A percentile compares a stretch with the other conserved stretches of the same genome.
These are phyloP conservation scores for Leptoteleia sp. DNA, from an alignment of 1,140 invertebrate genomes.

Conservation along the genomic window DNA sequence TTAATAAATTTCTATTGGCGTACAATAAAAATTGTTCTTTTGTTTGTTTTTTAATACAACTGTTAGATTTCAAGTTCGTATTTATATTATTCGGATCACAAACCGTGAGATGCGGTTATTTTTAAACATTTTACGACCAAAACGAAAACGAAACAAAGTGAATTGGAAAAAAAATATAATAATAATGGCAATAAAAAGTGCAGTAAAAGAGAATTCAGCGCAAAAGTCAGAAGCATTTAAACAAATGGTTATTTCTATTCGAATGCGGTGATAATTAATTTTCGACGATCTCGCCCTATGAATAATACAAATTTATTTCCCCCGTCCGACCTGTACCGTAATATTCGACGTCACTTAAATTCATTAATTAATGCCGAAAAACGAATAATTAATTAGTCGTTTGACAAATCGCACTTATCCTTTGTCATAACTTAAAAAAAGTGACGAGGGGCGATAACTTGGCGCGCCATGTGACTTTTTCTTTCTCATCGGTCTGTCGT, in stretches of 20 bases:
- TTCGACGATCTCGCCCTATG: constrained; percentile 16
- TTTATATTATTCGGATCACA: no score
- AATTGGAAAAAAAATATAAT: no score
- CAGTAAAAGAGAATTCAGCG: no score
- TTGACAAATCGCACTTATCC: constrained; percentile 58
- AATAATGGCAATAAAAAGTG: no score
- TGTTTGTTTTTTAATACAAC: no score
- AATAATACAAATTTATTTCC: constrained; percentile 32
- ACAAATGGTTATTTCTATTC: constrained; percentile 3
- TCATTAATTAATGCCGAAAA: constrained; percentile 60
- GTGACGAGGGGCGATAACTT: constrained; percentile 48
- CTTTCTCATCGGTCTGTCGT: constrained; percentile 21
- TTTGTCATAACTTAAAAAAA: constrained; percentile 54
- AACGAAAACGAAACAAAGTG: no score
- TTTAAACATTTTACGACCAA: no score
- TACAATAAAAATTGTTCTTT: no score
- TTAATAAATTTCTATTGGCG: no score
- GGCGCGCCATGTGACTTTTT: constrained; percentile 46
- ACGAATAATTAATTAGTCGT: constrained; percentile 52
- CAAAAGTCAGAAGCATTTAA: no score
- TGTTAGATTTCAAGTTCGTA: no score
- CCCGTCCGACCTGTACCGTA: constrained; percentile 35
- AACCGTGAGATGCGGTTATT: no score
- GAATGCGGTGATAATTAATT: constrained; percentile 28
- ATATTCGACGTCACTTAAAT: constrained; percentile 50